Base-by-base conservation (phyloP, 53 echinoderm and acorn worm genomes). In the Echinarachnius parma region DNA sequence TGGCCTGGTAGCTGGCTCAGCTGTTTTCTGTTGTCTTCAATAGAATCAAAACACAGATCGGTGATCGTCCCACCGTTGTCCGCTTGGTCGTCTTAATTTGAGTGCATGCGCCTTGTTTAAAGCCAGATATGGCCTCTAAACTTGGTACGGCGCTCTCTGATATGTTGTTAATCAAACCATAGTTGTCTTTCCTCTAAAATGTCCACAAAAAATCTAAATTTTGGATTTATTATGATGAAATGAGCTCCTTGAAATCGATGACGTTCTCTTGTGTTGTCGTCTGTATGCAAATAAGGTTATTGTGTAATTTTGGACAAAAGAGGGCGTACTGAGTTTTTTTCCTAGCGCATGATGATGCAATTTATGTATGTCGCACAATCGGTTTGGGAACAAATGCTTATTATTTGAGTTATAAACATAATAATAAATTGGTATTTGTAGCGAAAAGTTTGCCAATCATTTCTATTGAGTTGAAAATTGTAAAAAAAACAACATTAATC, bases 261-360 rank as follows among this genome's bases (percentile, higher is more conserved):
- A 72, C 74, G 74, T 72, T 56, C 21, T 39, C 9, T 72, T 37
- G 42, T 72, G 74, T 72, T 72, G 57, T 72, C 74, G 74, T 72
- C 74, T 72, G 74, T 72, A 72, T 72, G 74, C 39, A 72, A 72
- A 72, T 72, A 9, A 56, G 58, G 39, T 56, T 0, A 36, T 14
- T 28, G 26, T 2, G 31, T 21, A 72, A 72, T 56, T 55, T 56
- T 72, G 56, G 56, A 34, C 74, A 4, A 2, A 23, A 56, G 74
- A 72, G 74, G 74, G 74, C 57, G 74, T n/a, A n/a, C n/a, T n/a
- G n/a, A n/a, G n/a, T n/a, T n/a, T n/a, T n/a, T n/a, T n/a, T n/a
- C n/a, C n/a, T n/a, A n/a, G n/a, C n/a, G n/a, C n/a, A n/a, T n/a
- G n/a, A n/a, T n/a, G n/a, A n/a, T n/a, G n/a, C n/a, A n/a, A n/a